Conservation (phyloP, 2,888 invertebrate species). For the Dicyrtoma fusca region DNA sequence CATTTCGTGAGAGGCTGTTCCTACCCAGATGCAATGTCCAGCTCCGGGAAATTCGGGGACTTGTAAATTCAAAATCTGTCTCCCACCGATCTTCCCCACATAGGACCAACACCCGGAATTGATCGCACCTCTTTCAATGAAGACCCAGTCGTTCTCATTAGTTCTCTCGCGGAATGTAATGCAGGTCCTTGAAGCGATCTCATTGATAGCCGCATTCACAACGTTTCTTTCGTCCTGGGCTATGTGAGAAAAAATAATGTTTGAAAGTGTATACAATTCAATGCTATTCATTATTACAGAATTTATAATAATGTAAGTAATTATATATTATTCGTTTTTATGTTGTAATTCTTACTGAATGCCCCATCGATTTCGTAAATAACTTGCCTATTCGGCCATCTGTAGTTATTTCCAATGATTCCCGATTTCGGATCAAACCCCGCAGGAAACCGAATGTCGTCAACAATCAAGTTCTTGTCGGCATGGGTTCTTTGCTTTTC, state of each 20-base stretch:
- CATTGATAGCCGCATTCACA: conserved; percentile 19
- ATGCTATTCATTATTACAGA: too few species aligned
- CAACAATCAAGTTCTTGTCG: conserved; percentile 12
- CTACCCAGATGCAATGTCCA: conserved; percentile 32
- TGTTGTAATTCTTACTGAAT: conserved; percentile 61
- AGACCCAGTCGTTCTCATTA: conserved; percentile 38
- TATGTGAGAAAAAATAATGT: not conserved
- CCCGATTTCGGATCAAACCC: conserved; percentile 57
- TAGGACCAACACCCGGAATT: conserved; percentile 46
- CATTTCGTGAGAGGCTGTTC: conserved; percentile 36
- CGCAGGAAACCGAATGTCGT: conserved; percentile 23
- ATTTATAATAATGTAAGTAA: too few species aligned
- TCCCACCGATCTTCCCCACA: conserved; percentile 37
- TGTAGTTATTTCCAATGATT: conserved; percentile 60
- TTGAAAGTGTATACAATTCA: too few species aligned
- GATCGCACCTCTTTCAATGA: conserved; percentile 36
- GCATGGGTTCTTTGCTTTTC: not conserved
- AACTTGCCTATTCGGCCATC: conserved; percentile 64
- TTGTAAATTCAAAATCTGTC: conserved; percentile 39
- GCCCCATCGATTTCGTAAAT: conserved; percentile 62
- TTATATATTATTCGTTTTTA: too few species aligned
- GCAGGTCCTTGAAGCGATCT: conserved; percentile 38
- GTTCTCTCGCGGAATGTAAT: conserved; percentile 33
- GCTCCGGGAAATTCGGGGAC: conserved; percentile 14
- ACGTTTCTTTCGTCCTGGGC: conserved; percentile 27